Evolutionary conservation across 2,888 invertebrate species (phyloP), one percentile per base, ranked within the genome.

Genomic region (Agrotis segetum): DNA sequence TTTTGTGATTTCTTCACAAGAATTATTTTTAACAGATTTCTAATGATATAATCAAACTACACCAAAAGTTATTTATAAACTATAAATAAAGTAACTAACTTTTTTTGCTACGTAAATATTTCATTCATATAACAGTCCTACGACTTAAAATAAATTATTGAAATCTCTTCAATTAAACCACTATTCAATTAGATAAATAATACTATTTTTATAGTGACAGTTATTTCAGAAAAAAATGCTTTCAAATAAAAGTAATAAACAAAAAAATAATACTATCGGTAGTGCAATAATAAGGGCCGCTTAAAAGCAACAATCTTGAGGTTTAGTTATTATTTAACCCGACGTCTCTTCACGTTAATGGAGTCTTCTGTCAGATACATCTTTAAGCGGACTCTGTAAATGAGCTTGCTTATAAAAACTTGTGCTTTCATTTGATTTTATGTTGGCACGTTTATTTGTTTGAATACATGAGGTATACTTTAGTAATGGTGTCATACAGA

Each of bases 251-350:
- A 6, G 5, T 3, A 29, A 29, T 4, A 65, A 47, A 53, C 56
- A 4, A 52, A 19, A 34, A 53, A 49, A 63, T 19, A 60, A 64
- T 66, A 67, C 62, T 68, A 84, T 77, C 17, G 44, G 13, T 52
- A 53, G 60, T 70, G 56, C 58, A 74, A 72, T 72, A 77, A 77
- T 69, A 82, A 85, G 70, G 24, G 44, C 66, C n/a, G 29, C 67
- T 72, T 71, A 67, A 64, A 63, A 67, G 71, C 67, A 78, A 79
- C 74, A 75, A 83, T 85, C 82, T 85, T 83, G 83, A 80, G 85
- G 77, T 88, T 88, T 83, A 83, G 90, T 91, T 92, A 91, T 91
- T 92, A 92, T 92, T 92, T 90, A 90, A 88, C 87, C 80, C 77
- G 72, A 78, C 77, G 72, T 79, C 85, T 85, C 87, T 89, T 87